Evolutionary conservation across 2,797 vertebrate genomes (phyloP).

Genomic region (Phoebastria nigripes): DNA sequence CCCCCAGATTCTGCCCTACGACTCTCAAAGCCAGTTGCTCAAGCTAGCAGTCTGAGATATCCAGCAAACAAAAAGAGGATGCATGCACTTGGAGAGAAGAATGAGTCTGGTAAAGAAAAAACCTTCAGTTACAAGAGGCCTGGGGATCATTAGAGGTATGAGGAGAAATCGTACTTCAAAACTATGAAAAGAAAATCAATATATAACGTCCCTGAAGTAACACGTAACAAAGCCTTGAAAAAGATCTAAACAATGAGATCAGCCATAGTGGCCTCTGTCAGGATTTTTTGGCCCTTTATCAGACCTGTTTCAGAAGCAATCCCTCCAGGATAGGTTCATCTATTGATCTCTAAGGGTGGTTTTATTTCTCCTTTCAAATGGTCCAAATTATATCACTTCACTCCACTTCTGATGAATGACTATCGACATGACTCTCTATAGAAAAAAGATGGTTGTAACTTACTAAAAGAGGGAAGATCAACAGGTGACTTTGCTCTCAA

Average conservation of each 20-base stretch:
- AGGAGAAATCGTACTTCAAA: neutral
- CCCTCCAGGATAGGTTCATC: neutral
- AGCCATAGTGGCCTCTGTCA: neutral
- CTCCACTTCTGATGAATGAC: neutral
- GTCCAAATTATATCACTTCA: neutral
- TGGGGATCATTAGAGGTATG: neutral
- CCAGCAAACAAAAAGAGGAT: neutral
- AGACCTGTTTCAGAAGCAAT: neutral
- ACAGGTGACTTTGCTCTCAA: neutral
- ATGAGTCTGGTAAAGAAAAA: neutral
- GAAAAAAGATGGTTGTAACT: neutral
- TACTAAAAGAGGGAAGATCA: neutral
- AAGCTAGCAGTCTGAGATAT: neutral
- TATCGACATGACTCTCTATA: neutral
- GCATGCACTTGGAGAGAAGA: neutral
- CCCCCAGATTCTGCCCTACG: neutral
- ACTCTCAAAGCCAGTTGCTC: neutral
- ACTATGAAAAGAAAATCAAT: neutral
- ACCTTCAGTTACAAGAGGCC: neutral
- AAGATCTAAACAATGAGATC: neutral
- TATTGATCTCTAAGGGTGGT: neutral
- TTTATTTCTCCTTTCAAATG: neutral
- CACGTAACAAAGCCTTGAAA: neutral
- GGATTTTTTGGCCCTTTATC: neutral
- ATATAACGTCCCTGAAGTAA: neutral